Percentiles rank a stretch among this genome's conserved stretches.
Evolutionary conservation across 2,113 vertebrate genomes (phyloP).

Genomic region (Macaca mulatta): DNA sequence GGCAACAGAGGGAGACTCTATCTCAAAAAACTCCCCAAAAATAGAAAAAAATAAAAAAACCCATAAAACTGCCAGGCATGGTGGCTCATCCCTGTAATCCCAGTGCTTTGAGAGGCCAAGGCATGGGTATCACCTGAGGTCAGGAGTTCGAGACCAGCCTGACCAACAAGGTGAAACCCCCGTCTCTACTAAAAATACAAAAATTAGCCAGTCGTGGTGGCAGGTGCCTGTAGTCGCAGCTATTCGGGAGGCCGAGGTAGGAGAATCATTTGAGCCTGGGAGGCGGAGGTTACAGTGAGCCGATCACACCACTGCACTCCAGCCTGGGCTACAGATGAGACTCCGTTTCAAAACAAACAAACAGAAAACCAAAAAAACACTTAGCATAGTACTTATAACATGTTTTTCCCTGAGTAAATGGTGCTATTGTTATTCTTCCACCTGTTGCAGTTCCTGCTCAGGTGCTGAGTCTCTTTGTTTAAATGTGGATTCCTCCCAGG

Average conservation of each 20-base stretch:
- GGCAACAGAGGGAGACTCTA: no score
- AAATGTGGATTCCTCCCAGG: not conserved
- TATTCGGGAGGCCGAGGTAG: not conserved
- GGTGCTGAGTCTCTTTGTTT: not conserved
- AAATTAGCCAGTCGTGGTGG: not conserved
- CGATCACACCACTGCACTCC: no score
- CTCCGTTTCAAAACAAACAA: not conserved
- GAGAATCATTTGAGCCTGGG: not conserved
- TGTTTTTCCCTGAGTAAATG: not conserved
- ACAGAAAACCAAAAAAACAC: not conserved
- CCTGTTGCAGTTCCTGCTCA: not conserved
- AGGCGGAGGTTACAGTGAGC: no score
- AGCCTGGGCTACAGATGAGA: no score
- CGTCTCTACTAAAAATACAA: not conserved
- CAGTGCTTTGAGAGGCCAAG: not conserved
- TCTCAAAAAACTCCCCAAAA: no score
- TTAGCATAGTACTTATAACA: not conserved
- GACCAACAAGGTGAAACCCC: not conserved
- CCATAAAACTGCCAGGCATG: no score
- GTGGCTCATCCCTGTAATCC: not conserved
- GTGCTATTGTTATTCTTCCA: not conserved
- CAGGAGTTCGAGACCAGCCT: not conserved
- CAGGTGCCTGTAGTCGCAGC: not conserved
- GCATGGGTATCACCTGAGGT: not conserved
- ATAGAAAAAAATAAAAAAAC: no score